Evolutionary conservation across 2,797 vertebrate genomes (phyloP), one percentile per base, ranked within the genome.

Genomic region (Hypotaenidia okinawae): DNA sequence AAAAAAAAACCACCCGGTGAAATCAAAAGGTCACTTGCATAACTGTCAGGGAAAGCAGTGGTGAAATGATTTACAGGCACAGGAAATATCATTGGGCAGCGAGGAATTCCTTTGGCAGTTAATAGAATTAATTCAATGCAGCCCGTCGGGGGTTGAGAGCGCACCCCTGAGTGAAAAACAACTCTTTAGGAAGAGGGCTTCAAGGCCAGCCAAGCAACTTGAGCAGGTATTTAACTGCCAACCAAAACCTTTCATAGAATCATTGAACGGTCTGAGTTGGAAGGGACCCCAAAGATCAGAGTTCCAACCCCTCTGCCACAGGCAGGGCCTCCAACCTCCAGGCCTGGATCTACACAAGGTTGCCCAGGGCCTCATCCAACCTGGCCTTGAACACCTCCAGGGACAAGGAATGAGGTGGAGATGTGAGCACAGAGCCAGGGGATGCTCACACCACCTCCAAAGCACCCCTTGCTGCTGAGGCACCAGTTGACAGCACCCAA

Each of bases 11-110:
- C 84, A 76, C 77, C 84, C 35, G 55, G 88, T n/a, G 74, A 95
- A 98, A 51, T 51, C 49, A 51, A 51, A 51, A 51, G 49, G 49
- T 51, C 49, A 96, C 94, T 97, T 96, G 94, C 95, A 94, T 95
- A 97, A 96, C 88, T 94, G 79, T 78, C 96, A 96, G 76, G 41
- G 82, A 96, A 94, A 86, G 90, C 87, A 94, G 66, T 8, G 2
- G 47, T 51, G 78, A 91, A 90, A 94, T 96, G 95, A 97, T 97
- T 98, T 97, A 96, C 91, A 95, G 93, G 95, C 90, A 64, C 64
- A 92, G 95, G 92, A 97, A 95, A 96, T 84, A 95, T 8, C 96
- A 96, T 85, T 97, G n/a, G 45, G 91, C 93, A 96, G 92, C 7
- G 1, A 97, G 94, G 89, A 93, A 96, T 84, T 94, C 94, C 93